Base-by-base conservation (phyloP, 2,113 vertebrate species). In the Ardeotis arabs region DNA sequence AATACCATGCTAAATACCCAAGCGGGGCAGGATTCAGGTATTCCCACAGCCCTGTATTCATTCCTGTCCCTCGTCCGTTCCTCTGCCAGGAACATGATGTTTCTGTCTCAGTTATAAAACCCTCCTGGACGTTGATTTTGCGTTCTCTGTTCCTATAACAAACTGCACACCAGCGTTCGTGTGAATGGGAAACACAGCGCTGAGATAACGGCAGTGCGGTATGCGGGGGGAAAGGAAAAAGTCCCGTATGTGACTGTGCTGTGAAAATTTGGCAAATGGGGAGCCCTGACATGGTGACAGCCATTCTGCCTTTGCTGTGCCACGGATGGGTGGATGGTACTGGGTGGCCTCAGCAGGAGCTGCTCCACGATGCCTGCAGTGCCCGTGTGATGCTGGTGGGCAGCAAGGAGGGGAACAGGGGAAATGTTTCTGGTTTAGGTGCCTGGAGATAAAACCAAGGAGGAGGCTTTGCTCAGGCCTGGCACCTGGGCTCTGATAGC, bases 271-370 rank as follows among this genome's bases (percentile, higher is more conserved):
- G 72, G 58, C 25, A 70, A 41, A 70, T 24, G 6, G 1, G 11
- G 58, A 59, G 37, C 60, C 67, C 67, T 62, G 60, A 49, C 10
- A 8, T 6, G 35, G 41, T 55, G 50, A 8, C 22, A 49, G 69
- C 11, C 5, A 10, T 15, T 55, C 47, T 50, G 39, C 6, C 2
- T 18, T 58, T n/a, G 50, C 37, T 31, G 27, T 52, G 4, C 14
- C 5, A 0, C 3, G 50, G 2, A 14, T 41, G 41, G 41, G 47
- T 59, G 67, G 80, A 2, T 25, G 58, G 59, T 41, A 1, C 39
- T 56, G 66, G 66, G 53, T 44, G 53, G 31, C 60, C 45, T 14
- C 23, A 22, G 7, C 9, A 52, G 12, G 55, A 80, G 78, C 31
- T 75, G 55, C 28, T 70, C n/a, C 7, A 18, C 4, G 82, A 14